phyloP scores from a whole-genome alignment of 1,140 invertebrate genomes.

The Argopecten irradians region DNA sequence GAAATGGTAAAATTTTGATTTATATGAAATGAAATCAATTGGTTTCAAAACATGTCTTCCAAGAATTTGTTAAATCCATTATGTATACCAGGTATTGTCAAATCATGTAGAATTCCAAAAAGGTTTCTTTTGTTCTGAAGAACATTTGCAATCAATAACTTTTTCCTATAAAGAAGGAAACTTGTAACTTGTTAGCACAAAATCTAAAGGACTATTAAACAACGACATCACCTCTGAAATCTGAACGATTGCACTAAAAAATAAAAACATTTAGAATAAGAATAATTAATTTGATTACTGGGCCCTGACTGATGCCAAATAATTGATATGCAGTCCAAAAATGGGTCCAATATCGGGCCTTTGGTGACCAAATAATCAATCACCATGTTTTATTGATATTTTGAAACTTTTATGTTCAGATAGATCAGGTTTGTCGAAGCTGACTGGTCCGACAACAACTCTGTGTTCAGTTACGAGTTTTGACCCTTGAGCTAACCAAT shows the following conservation, averaged over 20 bases:
- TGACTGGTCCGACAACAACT: neutral
- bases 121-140: neutral
- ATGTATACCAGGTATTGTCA: neutral
- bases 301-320: too few species aligned
- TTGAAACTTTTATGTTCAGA: neutral
- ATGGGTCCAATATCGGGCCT: too few species aligned
- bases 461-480: conserved; percentile 7
- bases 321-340: too few species aligned
- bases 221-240: neutral
- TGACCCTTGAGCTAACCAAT: neutral
- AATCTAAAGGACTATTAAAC: neutral
- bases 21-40: neutral
- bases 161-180: neutral
- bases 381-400: too few species aligned
- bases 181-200: neutral
- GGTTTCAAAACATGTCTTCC: conserved; percentile 7
- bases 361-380: too few species aligned
- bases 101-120: neutral
- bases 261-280: too few species aligned
- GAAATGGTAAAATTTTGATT: neutral
- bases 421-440: neutral
- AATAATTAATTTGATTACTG: too few species aligned
- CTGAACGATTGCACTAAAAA: neutral
- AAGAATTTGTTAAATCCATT: neutral
- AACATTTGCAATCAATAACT: neutral